These are phyloP conservation scores for Acanthisitta chloris DNA, from an alignment of 2,113 vertebrate genomes.

Conservation along the genomic window DNA sequence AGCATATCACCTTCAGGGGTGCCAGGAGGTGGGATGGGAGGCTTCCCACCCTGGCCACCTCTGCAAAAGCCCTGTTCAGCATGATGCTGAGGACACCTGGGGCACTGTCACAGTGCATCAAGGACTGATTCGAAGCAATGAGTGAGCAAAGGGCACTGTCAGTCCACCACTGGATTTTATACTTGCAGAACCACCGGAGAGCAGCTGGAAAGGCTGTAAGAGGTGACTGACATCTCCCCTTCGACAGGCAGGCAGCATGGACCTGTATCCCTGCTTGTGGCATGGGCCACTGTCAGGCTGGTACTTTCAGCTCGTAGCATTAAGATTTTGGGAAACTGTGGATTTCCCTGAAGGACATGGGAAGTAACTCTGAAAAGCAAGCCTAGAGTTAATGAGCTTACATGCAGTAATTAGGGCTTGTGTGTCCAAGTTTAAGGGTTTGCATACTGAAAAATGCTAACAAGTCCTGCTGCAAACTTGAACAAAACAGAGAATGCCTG, in stretches of 20 bases:
- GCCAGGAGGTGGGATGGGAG: not conserved
- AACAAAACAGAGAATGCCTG: not conserved
- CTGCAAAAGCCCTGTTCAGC: not conserved
- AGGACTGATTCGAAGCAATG: not conserved
- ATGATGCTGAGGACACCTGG: fast-evolving
- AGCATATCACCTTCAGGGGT: not conserved
- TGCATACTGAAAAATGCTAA: not conserved
- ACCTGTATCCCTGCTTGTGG: not conserved
- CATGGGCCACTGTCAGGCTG: not conserved
- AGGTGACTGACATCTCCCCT: not conserved
- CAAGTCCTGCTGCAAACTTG: not conserved
- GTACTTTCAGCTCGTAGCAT: not conserved
- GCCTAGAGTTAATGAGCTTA: not conserved
- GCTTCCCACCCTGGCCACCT: not conserved
- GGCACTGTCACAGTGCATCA: not conserved
- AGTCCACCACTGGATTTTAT: not conserved
- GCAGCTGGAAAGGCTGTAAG: not conserved
- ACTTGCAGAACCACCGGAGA: not conserved
- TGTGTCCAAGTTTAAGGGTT: not conserved
- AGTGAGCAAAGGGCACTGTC: not conserved
- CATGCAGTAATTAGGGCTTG: not conserved
- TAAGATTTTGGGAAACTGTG: not conserved
- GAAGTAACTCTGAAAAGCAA: not conserved
- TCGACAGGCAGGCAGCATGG: not conserved
- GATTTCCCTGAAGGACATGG: not conserved